Percentiles rank a stretch among this genome's conserved stretches.
These are phyloP conservation scores for Pongo pygmaeus DNA, from an alignment of 2,113 vertebrate species.

Conservation along the genomic window DNA sequence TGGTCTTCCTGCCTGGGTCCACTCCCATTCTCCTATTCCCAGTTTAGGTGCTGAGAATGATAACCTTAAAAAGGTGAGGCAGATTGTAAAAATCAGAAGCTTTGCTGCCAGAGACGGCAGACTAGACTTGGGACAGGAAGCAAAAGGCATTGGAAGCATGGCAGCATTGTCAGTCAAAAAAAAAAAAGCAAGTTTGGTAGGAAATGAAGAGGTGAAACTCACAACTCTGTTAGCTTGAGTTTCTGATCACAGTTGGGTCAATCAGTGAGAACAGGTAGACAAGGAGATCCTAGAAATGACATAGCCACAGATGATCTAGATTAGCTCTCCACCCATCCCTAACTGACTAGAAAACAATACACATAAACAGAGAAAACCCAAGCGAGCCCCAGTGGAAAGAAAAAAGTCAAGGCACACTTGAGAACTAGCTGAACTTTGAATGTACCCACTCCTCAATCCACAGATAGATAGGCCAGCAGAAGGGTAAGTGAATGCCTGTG, in stretches of 20 bases:
- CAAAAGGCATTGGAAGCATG: neutral
- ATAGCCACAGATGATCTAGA: neutral
- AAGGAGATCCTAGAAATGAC: conserved; percentile 8
- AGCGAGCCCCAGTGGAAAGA: neutral
- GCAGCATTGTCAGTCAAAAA: neutral
- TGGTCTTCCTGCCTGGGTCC: neutral
- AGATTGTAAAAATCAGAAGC: neutral
- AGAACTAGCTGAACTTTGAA: conserved; percentile 22
- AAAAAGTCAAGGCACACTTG: neutral
- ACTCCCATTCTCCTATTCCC: neutral
- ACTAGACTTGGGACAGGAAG: neutral
- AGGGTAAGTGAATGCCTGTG: neutral
- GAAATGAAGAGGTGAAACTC: neutral
- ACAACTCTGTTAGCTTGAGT: neutral
- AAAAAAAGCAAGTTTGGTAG: neutral
- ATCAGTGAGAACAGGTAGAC: neutral
- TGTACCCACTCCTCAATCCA: neutral
- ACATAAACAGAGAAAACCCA: neutral
- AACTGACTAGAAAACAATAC: neutral
- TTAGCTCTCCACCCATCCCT: neutral
- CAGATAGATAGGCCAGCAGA: neutral
- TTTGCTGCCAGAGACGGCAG: neutral
- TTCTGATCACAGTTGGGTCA: neutral
- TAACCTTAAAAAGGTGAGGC: neutral
- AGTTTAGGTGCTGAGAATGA: neutral